Evolutionary conservation across 2,797 vertebrate genomes (phyloP).

Genomic region (Ispidina lecontei): DNA sequence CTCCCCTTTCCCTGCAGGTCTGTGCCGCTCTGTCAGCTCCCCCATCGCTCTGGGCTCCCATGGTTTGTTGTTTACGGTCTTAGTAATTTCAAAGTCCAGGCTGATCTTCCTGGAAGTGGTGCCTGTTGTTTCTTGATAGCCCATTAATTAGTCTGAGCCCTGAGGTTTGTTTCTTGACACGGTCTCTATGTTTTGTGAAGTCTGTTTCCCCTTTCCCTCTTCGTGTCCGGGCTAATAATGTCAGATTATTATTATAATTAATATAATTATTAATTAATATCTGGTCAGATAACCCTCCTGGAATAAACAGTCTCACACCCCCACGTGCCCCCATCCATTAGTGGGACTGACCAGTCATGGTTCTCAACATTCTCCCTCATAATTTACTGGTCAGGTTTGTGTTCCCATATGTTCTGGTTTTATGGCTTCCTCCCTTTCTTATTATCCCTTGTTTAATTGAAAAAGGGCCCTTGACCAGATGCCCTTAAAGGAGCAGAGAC

Average conservation of each 20-base stretch:
- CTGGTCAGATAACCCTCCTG: background rate
- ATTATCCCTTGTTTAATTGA: background rate
- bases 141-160: background rate
- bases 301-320: background rate
- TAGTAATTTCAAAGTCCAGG: background rate
- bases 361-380: background rate
- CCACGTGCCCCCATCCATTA: background rate
- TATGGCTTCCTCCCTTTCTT: background rate
- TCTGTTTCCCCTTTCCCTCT: background rate
- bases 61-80: background rate
- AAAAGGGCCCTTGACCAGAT: background rate
- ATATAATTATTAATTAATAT: too few relatives aligned
- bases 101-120: background rate
- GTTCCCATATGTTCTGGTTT: background rate
- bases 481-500: background rate
- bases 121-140: background rate
- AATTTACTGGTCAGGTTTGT: background rate
- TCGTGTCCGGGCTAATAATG: background rate
- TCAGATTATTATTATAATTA: too few relatives aligned
- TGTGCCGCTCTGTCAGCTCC: background rate
- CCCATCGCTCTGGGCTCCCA: fast-evolving
- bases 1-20: background rate
- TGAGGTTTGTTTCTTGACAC: background rate
- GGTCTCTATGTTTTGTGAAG: background rate
- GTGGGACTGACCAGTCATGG: background rate